Percentiles rank a stretch among this genome's conserved stretches.
Conservation (phyloP, 1,140 invertebrate genomes). For the Eufriesea mexicana region DNA sequence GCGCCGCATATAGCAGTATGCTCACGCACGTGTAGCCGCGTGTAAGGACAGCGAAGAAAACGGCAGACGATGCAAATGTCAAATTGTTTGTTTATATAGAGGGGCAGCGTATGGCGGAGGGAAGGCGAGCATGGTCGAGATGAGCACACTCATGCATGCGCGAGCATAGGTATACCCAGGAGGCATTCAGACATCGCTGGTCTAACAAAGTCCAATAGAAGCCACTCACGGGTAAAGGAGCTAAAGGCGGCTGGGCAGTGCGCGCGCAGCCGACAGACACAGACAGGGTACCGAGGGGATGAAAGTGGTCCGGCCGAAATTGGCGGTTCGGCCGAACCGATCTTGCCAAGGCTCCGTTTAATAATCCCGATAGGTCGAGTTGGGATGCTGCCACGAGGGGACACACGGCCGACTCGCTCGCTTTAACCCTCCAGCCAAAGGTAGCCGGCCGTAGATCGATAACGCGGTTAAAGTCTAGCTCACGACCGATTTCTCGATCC, state of each 20-base stretch:
- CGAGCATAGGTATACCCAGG: conserved; percentile 25
- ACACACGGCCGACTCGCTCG: conserved; percentile 34
- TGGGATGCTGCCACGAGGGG: neutral
- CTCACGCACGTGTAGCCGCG: neutral
- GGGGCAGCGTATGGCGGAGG: too few species aligned
- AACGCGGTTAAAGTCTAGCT: conserved; percentile 43
- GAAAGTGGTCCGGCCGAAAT: conserved; percentile 61
- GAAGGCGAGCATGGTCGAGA: neutral
- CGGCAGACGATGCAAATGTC: neutral
- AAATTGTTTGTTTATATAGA: conserved; percentile 14
- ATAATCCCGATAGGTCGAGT: conserved; percentile 61
- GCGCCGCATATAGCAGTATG: neutral
- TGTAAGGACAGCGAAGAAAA: neutral
- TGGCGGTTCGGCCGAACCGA: conserved; percentile 59
- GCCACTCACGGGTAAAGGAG: conserved; percentile 53
- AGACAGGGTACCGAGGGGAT: neutral
- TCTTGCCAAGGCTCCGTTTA: conserved; percentile 67
- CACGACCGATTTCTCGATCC: conserved; percentile 33
- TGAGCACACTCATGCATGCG: conserved; percentile 20
- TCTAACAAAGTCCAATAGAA: conserved; percentile 63
- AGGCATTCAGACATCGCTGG: conserved; percentile 52
- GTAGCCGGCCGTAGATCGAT: conserved; percentile 45
- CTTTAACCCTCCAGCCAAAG: conserved; percentile 40
- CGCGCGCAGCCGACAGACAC: too few species aligned
- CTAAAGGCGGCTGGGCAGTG: conserved; percentile 27